These are phyloP conservation scores for Autographa gamma DNA, from an alignment of 2,888 invertebrate genomes.

Conservation along the genomic window DNA sequence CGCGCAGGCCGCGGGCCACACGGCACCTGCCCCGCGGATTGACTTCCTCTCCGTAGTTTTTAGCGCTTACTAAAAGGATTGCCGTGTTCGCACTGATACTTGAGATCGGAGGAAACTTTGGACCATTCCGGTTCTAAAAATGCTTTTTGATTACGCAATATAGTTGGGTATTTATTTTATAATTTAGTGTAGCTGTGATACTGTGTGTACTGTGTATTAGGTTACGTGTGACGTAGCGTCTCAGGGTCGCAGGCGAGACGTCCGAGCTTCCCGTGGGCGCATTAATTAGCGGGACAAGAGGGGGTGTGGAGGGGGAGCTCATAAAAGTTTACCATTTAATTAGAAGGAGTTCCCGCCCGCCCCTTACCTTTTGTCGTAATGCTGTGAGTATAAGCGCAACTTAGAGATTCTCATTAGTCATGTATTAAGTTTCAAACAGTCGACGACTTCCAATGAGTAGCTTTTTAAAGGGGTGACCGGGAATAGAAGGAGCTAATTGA, in stretches of 20 bases:
- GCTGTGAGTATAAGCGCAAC: slow-evolving; percentile 79
- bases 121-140: slow-evolving; percentile 44
- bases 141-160: slow-evolving; percentile 38
- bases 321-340: slow-evolving; percentile 89
- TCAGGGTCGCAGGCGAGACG: slow-evolving; percentile 66
- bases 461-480: slow-evolving; percentile 5
- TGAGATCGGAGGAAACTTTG: slow-evolving; percentile 67
- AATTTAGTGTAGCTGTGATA: background rate
- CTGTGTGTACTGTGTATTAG: slow-evolving; percentile 33
- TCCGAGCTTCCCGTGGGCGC: slow-evolving; percentile 82
- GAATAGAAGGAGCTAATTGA: background rate
- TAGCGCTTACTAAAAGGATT: slow-evolving; percentile 86
- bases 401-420: slow-evolving; percentile 82
- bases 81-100: slow-evolving; percentile 84
- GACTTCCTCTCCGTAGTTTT: slow-evolving; percentile 83
- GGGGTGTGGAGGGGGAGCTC: slow-evolving; percentile 74
- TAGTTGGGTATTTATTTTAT: background rate
- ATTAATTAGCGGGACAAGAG: slow-evolving; percentile 84
- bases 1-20: slow-evolving; percentile 65
- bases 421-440: slow-evolving; percentile 72
- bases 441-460: slow-evolving; percentile 39
- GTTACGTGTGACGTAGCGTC: slow-evolving; percentile 63
- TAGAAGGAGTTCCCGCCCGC: slow-evolving; percentile 80
- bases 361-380: slow-evolving; percentile 83
- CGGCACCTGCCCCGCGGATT: slow-evolving; percentile 71